Evolutionary conservation across 2,797 vertebrate genomes (phyloP).

Genomic region (Chelonia mydas): DNA sequence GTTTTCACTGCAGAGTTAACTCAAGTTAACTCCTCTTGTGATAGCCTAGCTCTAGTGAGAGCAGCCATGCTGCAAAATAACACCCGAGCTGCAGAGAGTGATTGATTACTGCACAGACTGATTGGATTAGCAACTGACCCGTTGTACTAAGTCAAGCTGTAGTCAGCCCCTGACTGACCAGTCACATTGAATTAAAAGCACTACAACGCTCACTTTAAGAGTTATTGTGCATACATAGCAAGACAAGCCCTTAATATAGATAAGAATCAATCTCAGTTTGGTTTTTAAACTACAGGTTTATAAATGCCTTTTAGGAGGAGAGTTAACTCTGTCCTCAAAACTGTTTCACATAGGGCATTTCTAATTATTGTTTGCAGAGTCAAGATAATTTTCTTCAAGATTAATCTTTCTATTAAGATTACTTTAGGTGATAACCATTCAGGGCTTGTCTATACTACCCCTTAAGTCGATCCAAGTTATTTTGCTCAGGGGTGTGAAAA

Average conservation of each 20-base stretch:
- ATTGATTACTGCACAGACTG: neutral
- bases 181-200: slow-evolving; percentile 15
- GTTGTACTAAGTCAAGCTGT: slow-evolving; percentile 8
- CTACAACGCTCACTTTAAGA: neutral
- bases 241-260: neutral
- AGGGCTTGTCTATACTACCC: no score
- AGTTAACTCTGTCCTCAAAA: neutral
- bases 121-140: slow-evolving; percentile 4
- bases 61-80: slow-evolving; percentile 3
- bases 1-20: neutral
- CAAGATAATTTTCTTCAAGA: neutral
- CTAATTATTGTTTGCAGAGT: neutral
- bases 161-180: neutral
- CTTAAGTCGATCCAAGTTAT: no score
- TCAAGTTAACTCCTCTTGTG: neutral
- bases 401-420: neutral
- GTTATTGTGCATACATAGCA: neutral
- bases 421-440: neutral
- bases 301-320: neutral
- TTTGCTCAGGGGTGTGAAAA: no score
- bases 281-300: neutral
- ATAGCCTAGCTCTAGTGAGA: neutral
- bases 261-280: neutral
- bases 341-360: neutral
- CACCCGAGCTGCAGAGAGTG: neutral